A percentile compares a stretch with the other conserved stretches of the same genome.
Evolutionary conservation across 2,113 vertebrate genomes (phyloP).

Genomic region (Pipa parva): DNA sequence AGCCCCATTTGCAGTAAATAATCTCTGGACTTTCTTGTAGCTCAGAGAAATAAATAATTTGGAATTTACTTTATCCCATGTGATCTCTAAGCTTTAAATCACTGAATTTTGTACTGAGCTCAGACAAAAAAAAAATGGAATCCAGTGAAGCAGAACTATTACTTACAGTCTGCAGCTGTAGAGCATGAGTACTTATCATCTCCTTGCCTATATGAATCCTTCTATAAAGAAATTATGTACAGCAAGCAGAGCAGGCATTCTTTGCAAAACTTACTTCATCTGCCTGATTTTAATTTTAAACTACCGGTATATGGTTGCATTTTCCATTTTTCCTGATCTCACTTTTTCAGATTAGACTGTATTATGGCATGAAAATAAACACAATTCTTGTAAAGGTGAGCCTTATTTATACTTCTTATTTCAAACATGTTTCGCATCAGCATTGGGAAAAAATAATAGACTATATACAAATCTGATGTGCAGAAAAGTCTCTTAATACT

Average conservation of each 20-base stretch:
- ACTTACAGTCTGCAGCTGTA: conserved; percentile 51
- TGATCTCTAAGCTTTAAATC: conserved; percentile 60
- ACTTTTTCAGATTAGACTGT: not conserved
- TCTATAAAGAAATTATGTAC: conserved; percentile 21
- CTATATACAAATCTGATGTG: no score
- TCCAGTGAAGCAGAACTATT: conserved; percentile 54
- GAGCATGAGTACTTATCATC: conserved; percentile 29
- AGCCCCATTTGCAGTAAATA: conserved; percentile 59
- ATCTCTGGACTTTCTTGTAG: conserved; percentile 51
- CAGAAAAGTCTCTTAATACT: no score
- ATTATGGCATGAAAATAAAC: no score
- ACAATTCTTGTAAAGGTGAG: no score
- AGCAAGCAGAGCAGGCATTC: not conserved
- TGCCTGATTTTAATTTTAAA: not conserved
- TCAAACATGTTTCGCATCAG: no score
- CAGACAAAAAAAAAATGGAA: conserved; percentile 49
- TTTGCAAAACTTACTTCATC: conserved; percentile 12
- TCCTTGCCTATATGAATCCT: conserved; percentile 8
- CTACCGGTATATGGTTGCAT: conserved; percentile 2
- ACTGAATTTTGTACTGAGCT: conserved; percentile 56
- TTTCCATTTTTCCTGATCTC: not conserved
- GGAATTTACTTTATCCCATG: conserved; percentile 57
- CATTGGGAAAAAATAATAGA: no score
- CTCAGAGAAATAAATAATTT: conserved; percentile 56
- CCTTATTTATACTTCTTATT: no score